phyloP scores from a whole-genome alignment of 2,797 vertebrate species.

The Arrhamphus sclerolepis region DNA sequence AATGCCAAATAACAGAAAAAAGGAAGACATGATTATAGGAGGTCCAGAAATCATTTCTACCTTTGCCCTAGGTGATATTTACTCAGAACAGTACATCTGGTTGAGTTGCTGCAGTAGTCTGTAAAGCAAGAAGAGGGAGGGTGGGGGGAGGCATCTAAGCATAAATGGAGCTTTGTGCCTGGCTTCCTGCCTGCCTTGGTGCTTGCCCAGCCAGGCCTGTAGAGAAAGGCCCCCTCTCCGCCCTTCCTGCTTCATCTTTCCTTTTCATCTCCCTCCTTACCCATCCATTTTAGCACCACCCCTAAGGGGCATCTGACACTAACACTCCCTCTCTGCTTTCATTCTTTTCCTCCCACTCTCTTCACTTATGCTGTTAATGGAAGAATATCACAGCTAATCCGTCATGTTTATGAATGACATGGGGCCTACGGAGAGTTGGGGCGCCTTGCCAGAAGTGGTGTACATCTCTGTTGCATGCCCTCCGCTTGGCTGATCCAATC shows the following conservation, averaged over 20 bases:
- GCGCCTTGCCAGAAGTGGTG: conserved; percentile 60
- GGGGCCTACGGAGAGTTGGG: conserved; percentile 73
- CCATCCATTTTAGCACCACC: conserved; percentile 90
- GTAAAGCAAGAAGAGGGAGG: conserved; percentile 69
- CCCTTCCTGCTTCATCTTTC: conserved; percentile 87
- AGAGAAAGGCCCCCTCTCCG: conserved; percentile 72
- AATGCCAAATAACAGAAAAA: conserved; percentile 12
- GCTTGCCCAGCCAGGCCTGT: conserved; percentile 81
- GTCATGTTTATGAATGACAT: conserved; percentile 92
- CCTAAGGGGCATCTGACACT: conserved; percentile 83
- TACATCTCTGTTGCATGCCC: conserved; percentile 70
- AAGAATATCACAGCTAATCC: conserved; percentile 85
- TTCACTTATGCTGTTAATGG: conserved; percentile 82
- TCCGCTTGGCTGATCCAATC: conserved; percentile 69
- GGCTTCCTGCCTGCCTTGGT: conserved; percentile 73
- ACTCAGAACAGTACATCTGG: conserved; percentile 80
- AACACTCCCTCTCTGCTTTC: conserved; percentile 75
- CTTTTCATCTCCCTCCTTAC: conserved; percentile 89
- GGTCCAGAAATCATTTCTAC: conserved; percentile 36
- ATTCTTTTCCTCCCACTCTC: conserved; percentile 59
- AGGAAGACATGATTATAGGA: conserved; percentile 32
- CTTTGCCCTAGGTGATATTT: conserved; percentile 74
- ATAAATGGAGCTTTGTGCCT: conserved; percentile 85
- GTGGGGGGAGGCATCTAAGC: conserved; percentile 69
- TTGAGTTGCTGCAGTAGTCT: conserved; percentile 82